Base-by-base conservation (phyloP, 2,888 invertebrate genomes). In the Incurvaria masculella region DNA sequence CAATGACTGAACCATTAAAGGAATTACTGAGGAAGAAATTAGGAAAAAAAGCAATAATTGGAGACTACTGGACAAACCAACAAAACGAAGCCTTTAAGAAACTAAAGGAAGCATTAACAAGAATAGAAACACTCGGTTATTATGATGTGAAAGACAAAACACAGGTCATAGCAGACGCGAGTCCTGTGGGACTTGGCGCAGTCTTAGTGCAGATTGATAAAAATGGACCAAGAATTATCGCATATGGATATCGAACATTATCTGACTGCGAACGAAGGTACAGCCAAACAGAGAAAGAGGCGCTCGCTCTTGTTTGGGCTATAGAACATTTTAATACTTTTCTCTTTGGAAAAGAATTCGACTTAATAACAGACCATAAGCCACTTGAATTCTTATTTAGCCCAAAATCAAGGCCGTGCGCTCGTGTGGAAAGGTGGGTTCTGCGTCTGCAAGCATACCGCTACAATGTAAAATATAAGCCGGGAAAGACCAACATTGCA, bases 221-320 rank as follows among this genome's bases (percentile, higher is more conserved):
- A n/a, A n/a, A n/a, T n/a, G n/a, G n/a, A n/a, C n/a, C n/a, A n/a
- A n/a, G n/a, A n/a, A n/a, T n/a, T n/a, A n/a, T n/a, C n/a, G n/a
- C n/a, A n/a, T n/a, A n/a, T n/a, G n/a, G n/a, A n/a, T n/a, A n/a
- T n/a, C n/a, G n/a, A n/a, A n/a, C n/a, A 11, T 52, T 26, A 43
- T 48, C n/a, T 61, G 63, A 61, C 46, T 11, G 10, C 14, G 53
- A 45, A 47, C 49, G 16, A 45, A 53, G 17, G 56, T 59, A 55
- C 51, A 59, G 50, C 21, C 56, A 57, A 45, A 53, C 55, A 19
- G 56, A 59, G 44, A 55, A 55, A 40, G 56, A 60, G 53, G 63
- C 62, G 2, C 52, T 65, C 11, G 57, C 58, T 11, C 52, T 64
- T 4, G 53, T 65, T 27, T 27, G 27, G 27, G 27, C 27, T 14